Conservation (phyloP, 2,888 invertebrate genomes). For the Cosmia pyralina region DNA sequence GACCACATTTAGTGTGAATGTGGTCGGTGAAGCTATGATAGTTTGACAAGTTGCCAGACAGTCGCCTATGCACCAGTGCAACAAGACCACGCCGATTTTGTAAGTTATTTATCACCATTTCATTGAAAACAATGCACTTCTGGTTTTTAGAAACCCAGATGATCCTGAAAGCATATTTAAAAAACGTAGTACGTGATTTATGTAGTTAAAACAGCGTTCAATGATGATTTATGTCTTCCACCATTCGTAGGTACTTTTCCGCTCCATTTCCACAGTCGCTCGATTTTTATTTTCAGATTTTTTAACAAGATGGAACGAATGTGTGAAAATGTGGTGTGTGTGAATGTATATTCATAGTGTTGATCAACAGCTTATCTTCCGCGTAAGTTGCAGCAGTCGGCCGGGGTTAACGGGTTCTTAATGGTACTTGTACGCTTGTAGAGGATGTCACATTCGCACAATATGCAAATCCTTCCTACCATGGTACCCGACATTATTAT, state of each 20-base stretch:
- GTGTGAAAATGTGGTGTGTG: background rate
- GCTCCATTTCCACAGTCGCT: slow-evolving; percentile 33
- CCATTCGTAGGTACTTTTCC: slow-evolving; percentile 24
- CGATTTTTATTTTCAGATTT: slow-evolving; percentile 9
- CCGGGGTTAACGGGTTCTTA: slow-evolving; percentile 60
- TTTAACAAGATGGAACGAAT: slow-evolving; percentile 2
- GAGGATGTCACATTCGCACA: slow-evolving; percentile 39
- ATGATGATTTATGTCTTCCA: slow-evolving; percentile 43
- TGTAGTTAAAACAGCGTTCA: slow-evolving; percentile 29
- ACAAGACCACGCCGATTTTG: slow-evolving; percentile 1
- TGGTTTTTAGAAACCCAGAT: slow-evolving; percentile 1
- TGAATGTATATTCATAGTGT: slow-evolving; percentile 35
- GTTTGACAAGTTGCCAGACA: slow-evolving; percentile 46
- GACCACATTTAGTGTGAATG: slow-evolving; percentile 25
- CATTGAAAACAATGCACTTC: slow-evolving; percentile 3
- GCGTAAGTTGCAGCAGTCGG: slow-evolving; percentile 46
- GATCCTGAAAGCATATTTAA: slow-evolving; percentile 18
- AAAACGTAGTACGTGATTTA: slow-evolving; percentile 26
- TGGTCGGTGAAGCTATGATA: slow-evolving; percentile 30
- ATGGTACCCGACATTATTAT: slow-evolving; percentile 24
- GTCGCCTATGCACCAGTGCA: slow-evolving; percentile 8
- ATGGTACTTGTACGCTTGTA: slow-evolving; percentile 52
- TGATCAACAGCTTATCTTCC: slow-evolving; percentile 48
- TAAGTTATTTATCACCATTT: background rate
- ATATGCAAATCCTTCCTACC: slow-evolving; percentile 37